Base-by-base conservation (phyloP, 2,888 invertebrate genomes). In the Aphidoletes aphidimyza region DNA sequence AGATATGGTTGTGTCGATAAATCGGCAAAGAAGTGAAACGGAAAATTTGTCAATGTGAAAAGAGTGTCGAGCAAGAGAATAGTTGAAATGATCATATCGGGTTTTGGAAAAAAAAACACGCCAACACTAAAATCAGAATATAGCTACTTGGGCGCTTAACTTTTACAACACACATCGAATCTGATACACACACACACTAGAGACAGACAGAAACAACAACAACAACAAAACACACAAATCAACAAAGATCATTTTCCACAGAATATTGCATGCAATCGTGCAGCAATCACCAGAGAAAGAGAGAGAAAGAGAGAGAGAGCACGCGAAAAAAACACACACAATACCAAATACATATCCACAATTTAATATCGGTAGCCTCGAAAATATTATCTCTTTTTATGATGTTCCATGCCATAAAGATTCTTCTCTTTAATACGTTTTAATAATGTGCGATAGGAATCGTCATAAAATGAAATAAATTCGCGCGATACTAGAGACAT, bases 381-480 rank as follows among this genome's bases (percentile, higher is more conserved):
- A 78, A 78, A 78, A 78, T 36, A 78, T 78, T 78, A 78, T 78
- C 78, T 78, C 17, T 17, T 81, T 81, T 81, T 81, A 81, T 81
- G 81, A 81, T 81, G 81, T 81, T 81, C 14, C 37, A 81, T 81
- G 81, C 81, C 81, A 81, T 81, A 37, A 81, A 81, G 37, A 81
- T 81, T 81, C 22, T 81, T 81, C 37, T 81, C 37, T 11, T 37
- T 37, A 81, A 81, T 81, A 81, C 81, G 81, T 37, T 81, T 81
- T 81, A 81, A 81, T 81, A 81, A 81, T 81, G 81, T 81, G 81
- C 81, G 81, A 81, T 81, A 81, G 37, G 81, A 37, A 81, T 81
- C 81, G 81, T 81, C 81, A 37, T 81, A 81, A 81, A 81, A n/a
- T n/a, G n/a, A n/a, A 81, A 34, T 69, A 69, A 69, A 69, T 30